Conservation (phyloP, 1,140 invertebrate genomes). For the Zaprionus vittiger region DNA sequence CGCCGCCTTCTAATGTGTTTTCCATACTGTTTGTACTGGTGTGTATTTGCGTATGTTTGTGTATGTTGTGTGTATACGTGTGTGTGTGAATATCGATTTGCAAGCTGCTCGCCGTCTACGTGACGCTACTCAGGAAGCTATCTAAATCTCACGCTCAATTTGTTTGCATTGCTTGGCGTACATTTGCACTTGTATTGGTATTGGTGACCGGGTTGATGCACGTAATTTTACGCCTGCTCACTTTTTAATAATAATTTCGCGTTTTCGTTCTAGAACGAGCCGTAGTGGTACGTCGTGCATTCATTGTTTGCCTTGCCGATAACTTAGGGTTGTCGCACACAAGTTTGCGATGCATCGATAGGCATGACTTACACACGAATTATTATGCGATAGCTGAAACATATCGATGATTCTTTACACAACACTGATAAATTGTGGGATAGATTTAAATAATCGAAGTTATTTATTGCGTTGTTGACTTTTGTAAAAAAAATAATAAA, state of each 20-base stretch:
- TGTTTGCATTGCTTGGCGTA: conserved; percentile 29
- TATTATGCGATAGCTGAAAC: background rate
- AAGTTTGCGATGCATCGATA: conserved; percentile 14
- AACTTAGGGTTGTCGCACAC: conserved; percentile 36
- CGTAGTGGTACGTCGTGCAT: conserved; percentile 51
- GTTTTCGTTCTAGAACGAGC: conserved; percentile 56
- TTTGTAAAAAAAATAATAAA: background rate
- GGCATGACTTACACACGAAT: background rate
- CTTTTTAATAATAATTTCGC: conserved; percentile 54
- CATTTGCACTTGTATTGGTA: conserved; percentile 47
- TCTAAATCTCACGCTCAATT: conserved; percentile 48
- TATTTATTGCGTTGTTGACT: background rate
- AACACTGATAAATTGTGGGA: background rate
- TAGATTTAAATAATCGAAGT: background rate
- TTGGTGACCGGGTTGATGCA: conserved; percentile 50
- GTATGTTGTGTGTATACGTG: conserved; percentile 36
- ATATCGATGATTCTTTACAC: conserved; percentile 4
- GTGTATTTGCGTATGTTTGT: conserved; percentile 49
- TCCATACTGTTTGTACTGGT: conserved; percentile 62
- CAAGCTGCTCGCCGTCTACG: conserved; percentile 67
- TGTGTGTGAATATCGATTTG: conserved; percentile 72
- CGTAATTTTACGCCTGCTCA: conserved; percentile 34
- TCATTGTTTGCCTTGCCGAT: conserved; percentile 56
- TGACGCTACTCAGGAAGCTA: conserved; percentile 72
- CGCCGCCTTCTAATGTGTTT: conserved; percentile 63